Conservation (phyloP, 2,888 invertebrate genomes). For the Morpho achilles region DNA sequence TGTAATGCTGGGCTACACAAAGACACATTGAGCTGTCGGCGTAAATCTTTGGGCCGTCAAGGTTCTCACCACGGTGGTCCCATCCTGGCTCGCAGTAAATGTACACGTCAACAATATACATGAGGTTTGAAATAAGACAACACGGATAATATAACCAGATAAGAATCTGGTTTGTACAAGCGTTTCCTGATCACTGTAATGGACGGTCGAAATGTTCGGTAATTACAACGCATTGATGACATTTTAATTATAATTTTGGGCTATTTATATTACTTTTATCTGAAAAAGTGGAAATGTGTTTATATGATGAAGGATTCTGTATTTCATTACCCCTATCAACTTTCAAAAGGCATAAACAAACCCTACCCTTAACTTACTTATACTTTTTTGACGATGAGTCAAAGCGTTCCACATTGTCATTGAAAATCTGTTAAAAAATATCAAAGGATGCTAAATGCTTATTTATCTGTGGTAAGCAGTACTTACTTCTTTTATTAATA, state of each 20-base stretch:
- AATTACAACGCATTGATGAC: slow-evolving; percentile 7
- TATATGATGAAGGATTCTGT: neutral
- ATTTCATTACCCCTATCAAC: too few species aligned
- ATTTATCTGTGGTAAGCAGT: too few species aligned
- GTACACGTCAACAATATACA: slow-evolving; percentile 7
- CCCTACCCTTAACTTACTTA: too few species aligned
- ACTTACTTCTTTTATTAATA: too few species aligned
- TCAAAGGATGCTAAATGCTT: too few species aligned
- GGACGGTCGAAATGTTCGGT: slow-evolving; percentile 6
- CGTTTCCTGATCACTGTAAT: slow-evolving; percentile 11
- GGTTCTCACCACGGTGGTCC: slow-evolving; percentile 32
- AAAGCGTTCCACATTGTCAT: too few species aligned
- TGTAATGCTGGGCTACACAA: slow-evolving; percentile 30
- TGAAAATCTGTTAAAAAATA: too few species aligned
- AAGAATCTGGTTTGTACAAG: slow-evolving; percentile 11
- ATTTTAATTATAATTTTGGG: neutral
- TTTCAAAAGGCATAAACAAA: too few species aligned
- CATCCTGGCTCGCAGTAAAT: slow-evolving; percentile 8
- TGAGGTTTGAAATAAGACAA: slow-evolving; percentile 10
- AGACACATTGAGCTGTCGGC: slow-evolving; percentile 38
- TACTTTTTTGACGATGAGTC: too few species aligned
- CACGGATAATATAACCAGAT: neutral
- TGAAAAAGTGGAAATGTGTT: neutral
- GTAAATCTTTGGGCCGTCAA: slow-evolving; percentile 33
- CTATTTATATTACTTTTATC: too few species aligned